Base-by-base conservation (phyloP, 2,113 vertebrate genomes). In the Hippocampus guttulatus region DNA sequence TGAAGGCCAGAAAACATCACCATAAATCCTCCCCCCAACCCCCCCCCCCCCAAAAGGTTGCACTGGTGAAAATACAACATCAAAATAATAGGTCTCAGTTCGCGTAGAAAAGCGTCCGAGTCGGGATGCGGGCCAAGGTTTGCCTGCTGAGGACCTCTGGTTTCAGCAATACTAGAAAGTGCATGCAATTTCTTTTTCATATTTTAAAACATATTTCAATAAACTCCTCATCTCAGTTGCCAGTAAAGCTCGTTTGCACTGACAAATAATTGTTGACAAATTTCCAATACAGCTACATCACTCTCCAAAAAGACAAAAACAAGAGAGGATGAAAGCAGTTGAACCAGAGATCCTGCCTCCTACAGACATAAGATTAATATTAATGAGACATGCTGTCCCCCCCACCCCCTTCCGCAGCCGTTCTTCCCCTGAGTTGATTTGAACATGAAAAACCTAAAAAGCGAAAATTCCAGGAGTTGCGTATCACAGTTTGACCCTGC, bases 311-410 rank as follows among this genome's bases (percentile, higher is more conserved):
- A 79, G 74, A 64, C 70, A 81, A 81, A 85, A 82, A 81, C 85
- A 81, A 81, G 79, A 76, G 79, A 77, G 79, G 75, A 82, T 86
- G 78, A 84, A 85, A 82, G 75, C 76, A 85, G 74, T 74, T 81
- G 79, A 85, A 86, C 78, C 78, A 85, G 84, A 88, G 88, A 87
- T 83, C 82, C 81, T 80, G 72, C 85, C 84, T 84, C 85, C 85
- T 87, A 81, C 84, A 84, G 78, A 90, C 68, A 84, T 87, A 84
- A 83, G 86, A 91, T 90, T 86, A 90, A 92, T 91, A 90, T 90
- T 90, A 85, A 91, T 91, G 84, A 92, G 85, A 81, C 82, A 88
- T 86, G 87, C 84, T 86, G 77, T 73, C 40, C 8, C 73, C 73
- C 71, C 73, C 74, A 57, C 69, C 25, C 70, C 73, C 72, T 57